Base-by-base conservation (phyloP, 2,797 vertebrate genomes). In the Ibycter americanus region DNA sequence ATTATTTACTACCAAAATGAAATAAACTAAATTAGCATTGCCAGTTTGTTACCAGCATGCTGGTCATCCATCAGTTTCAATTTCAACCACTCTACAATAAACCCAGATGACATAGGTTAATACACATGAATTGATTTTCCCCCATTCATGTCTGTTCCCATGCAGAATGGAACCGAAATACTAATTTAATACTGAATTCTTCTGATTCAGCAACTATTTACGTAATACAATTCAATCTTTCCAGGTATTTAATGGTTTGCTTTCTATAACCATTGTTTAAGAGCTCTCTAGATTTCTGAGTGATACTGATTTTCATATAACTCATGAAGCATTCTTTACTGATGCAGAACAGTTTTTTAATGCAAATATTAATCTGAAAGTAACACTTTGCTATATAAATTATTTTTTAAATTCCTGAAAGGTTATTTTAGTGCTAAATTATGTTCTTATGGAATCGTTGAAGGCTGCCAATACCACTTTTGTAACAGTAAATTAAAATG, bases 1-100 rank as follows among this genome's bases (percentile, higher is more conserved):
- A 92, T 94, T 97, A 94, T 94, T 97, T 97, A 96, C 52, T 71
- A 76, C 61, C 34, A 31, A 96, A 96, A 97, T 80, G 18, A 95
- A 97, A 97, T 5, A 49, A 59, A 89, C 65, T 67, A 93, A 92
- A 87, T 96, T 89, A 94, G 77, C 66, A 90, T 66, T 87, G 89
- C 58, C 34, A 93, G 59, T 89, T 89, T 72, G 81, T 56, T 94
- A 77, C 16, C 62, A 97, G 92, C 83, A 96, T 29, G 20, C 77
- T 83, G 77, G 74, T 94, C 61, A 71, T 84, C 88, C 82, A 97
- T 95, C 83, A 96, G 92, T 92, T 85, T 96, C 85, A 92, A 96
- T 97, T 96, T 96, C 96, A 93, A 89, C 51, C 47, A 73, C 17
- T 70, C 62, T 88, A 54, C 86, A 90, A 89, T 89, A 96, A 95